Conservation (phyloP, 2,888 invertebrate genomes). For the Carcina quercana region DNA sequence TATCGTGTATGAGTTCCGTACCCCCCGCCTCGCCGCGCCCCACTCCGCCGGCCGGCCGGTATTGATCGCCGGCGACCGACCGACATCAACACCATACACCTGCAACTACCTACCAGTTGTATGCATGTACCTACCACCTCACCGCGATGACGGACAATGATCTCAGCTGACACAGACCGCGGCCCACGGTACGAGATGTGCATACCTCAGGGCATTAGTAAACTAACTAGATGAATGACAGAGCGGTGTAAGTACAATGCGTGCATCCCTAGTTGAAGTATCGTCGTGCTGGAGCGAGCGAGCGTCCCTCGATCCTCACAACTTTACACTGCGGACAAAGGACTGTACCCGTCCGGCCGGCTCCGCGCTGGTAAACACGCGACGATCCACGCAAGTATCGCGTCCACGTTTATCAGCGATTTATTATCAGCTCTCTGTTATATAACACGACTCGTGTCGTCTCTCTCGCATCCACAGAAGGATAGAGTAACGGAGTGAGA, state of each 20-base stretch:
- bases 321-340: too few relatives aligned
- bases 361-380: too few relatives aligned
- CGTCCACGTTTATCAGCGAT: constrained; percentile 65
- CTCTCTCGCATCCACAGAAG: constrained; percentile 36
- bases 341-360: too few relatives aligned
- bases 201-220: constrained; percentile 20
- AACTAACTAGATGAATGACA: too few relatives aligned
- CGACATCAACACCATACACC: too few relatives aligned
- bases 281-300: too few relatives aligned
- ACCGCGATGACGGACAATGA: too few relatives aligned
- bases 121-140: neutral
- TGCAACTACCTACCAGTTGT: neutral
- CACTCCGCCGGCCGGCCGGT: neutral
- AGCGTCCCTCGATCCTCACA: too few relatives aligned
- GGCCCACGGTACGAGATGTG: too few relatives aligned
- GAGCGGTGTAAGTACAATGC: too few relatives aligned
- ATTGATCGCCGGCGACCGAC: constrained; percentile 2
- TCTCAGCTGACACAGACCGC: too few relatives aligned
- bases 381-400: constrained; percentile 36
- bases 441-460: constrained; percentile 51
- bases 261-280: too few relatives aligned
- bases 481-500: constrained; percentile 40
- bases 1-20: constrained; percentile 27
- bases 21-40: neutral
- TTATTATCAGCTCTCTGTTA: constrained; percentile 65